phyloP scores from a whole-genome alignment of 2,113 vertebrate species.

The Corythornis madagascariensis region DNA sequence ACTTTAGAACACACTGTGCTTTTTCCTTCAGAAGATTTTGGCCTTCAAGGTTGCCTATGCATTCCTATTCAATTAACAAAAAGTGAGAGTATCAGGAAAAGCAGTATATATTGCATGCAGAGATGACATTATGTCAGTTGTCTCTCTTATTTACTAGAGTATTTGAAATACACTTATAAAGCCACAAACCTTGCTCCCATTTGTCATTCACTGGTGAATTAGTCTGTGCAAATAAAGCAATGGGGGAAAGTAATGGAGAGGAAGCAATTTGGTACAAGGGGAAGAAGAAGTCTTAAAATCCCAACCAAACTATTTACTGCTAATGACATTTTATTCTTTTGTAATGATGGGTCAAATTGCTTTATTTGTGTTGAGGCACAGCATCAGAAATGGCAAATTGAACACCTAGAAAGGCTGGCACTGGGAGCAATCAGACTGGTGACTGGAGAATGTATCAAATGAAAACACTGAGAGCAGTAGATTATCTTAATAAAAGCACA shows the following conservation, averaged over 20 bases:
- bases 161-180: background rate
- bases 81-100: background rate
- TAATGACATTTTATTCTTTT: background rate
- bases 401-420: background rate
- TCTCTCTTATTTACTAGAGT: background rate
- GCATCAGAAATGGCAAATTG: background rate
- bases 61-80: conserved; percentile 31
- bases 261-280: background rate
- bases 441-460: background rate
- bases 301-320: background rate
- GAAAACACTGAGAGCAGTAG: background rate
- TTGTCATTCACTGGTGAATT: background rate
- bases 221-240: background rate
- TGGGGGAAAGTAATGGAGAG: background rate
- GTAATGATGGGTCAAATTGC: background rate
- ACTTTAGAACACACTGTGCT: conserved; percentile 8
- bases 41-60: background rate
- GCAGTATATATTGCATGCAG: background rate
- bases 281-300: background rate
- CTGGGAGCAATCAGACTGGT: background rate
- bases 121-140: background rate
- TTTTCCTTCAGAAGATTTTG: conserved; percentile 21
- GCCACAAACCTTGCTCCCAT: background rate
- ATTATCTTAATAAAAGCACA: background rate
- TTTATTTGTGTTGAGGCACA: background rate